A percentile compares a stretch with the other conserved stretches of the same genome.
phyloP scores from a whole-genome alignment of 2,888 invertebrate species.

The Itoplectis maculator region DNA sequence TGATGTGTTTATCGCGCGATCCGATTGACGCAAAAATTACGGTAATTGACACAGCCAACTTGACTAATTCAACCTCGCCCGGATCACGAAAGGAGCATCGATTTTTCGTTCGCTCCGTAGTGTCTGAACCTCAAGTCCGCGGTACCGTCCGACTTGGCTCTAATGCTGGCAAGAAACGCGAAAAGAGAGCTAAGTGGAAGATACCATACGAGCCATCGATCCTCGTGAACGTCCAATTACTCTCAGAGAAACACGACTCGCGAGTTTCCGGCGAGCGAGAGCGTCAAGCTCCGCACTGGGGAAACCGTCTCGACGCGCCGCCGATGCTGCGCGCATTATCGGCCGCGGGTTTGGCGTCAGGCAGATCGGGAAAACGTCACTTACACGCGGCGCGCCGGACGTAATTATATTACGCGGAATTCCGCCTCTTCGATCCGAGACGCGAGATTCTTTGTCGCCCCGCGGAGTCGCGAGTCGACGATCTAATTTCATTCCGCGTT shows the following conservation, averaged over 20 bases:
- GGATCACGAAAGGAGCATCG: neutral
- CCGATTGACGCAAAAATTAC: neutral
- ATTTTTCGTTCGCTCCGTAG: neutral
- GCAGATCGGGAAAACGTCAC: constrained; percentile 19
- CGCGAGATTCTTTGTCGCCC: neutral
- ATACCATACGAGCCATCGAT: constrained; percentile 46
- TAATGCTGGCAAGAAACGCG: neutral
- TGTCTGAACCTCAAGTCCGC: neutral
- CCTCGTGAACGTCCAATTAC: constrained; percentile 62
- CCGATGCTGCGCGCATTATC: constrained; percentile 51
- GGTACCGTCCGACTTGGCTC: too few species aligned
- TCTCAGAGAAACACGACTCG: constrained; percentile 54
- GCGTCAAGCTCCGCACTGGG: constrained; percentile 63
- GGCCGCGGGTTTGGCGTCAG: constrained; percentile 40
- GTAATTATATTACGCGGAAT: constrained; percentile 4
- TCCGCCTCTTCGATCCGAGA: neutral
- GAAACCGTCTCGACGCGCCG: too few species aligned
- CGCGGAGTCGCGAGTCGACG: neutral
- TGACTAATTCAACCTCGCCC: neutral
- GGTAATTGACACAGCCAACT: neutral
- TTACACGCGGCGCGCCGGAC: neutral
- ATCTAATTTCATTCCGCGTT: constrained; percentile 10
- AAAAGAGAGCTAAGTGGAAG: neutral
- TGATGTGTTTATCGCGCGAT: too few species aligned
- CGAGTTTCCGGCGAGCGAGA: constrained; percentile 58